Evolutionary conservation across 2,888 invertebrate genomes (phyloP).

Genomic region (Watsonalla cultraria): DNA sequence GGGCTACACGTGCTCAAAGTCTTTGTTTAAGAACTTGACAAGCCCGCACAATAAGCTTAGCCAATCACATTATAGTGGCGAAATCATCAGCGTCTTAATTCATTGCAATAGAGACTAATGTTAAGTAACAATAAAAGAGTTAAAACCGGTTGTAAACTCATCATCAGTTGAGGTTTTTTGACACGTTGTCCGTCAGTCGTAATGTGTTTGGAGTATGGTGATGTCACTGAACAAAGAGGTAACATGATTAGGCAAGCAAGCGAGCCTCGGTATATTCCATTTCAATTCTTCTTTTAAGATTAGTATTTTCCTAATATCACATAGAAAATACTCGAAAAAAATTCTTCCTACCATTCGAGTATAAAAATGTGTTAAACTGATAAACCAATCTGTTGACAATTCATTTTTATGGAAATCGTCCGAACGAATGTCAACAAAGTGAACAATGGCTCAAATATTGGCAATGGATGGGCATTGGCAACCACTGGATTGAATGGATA

Average conservation of each 20-base stretch:
- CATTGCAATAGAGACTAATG: not conserved
- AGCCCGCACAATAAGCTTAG: not conserved
- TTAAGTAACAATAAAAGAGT: not conserved
- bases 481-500: conserved; percentile 29
- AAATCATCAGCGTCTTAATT: not conserved
- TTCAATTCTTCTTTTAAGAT: too few species aligned
- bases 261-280: not conserved
- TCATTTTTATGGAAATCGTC: not conserved
- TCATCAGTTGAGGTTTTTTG: not conserved
- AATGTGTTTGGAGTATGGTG: not conserved
- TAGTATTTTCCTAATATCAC: too few species aligned
- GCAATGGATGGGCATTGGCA: conserved; percentile 16
- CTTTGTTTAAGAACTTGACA: not conserved
- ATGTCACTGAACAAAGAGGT: not conserved
- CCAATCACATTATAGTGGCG: not conserved
- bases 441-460: conserved; percentile 15
- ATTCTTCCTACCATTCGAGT: too few species aligned
- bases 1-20: conserved; percentile 14
- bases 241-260: not conserved
- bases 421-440: not conserved
- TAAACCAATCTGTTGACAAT: too few species aligned
- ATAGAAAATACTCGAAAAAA: too few species aligned
- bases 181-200: not conserved
- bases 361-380: too few species aligned
- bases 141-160: not conserved